Conservation (phyloP, 2,888 invertebrate genomes). For the Hipparchia sbordonii region DNA sequence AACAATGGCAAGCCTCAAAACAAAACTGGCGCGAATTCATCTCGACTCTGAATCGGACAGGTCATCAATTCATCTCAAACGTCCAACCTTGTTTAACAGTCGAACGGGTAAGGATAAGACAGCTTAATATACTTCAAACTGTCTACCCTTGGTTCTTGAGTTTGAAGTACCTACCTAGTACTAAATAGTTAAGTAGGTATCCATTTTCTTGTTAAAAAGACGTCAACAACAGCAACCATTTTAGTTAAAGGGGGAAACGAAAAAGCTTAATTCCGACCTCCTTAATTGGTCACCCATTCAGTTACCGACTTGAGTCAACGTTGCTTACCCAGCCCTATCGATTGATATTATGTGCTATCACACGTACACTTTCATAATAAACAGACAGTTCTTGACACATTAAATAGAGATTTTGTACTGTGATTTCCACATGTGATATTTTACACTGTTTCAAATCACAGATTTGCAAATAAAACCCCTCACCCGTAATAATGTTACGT, state of each 20-base stretch:
- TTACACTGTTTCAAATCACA: conserved; percentile 8
- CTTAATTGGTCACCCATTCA: too few species aligned
- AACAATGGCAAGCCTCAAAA: conserved; percentile 20
- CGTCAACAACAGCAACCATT: too few species aligned
- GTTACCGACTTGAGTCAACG: too few species aligned
- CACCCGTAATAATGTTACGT: neutral
- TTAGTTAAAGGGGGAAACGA: too few species aligned
- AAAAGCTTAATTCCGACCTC: too few species aligned
- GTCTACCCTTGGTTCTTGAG: conserved; percentile 28
- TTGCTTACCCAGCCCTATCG: too few species aligned
- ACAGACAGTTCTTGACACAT: neutral
- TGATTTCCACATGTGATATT: conserved; percentile 2
- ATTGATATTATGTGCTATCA: too few species aligned
- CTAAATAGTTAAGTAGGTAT: neutral
- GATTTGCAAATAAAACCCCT: neutral
- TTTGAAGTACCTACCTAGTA: neutral
- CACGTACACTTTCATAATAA: neutral
- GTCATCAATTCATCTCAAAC: conserved; percentile 37
- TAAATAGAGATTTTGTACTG: neutral
- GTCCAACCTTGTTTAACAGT: conserved; percentile 35
- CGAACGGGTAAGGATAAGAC: conserved; percentile 33
- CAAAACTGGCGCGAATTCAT: conserved; percentile 30
- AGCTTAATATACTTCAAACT: conserved; percentile 29
- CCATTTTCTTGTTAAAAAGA: neutral
- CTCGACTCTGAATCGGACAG: conserved; percentile 33